These are phyloP conservation scores for Aproaerema taeniolella DNA, from an alignment of 2,888 invertebrate species.

Conservation along the genomic window DNA sequence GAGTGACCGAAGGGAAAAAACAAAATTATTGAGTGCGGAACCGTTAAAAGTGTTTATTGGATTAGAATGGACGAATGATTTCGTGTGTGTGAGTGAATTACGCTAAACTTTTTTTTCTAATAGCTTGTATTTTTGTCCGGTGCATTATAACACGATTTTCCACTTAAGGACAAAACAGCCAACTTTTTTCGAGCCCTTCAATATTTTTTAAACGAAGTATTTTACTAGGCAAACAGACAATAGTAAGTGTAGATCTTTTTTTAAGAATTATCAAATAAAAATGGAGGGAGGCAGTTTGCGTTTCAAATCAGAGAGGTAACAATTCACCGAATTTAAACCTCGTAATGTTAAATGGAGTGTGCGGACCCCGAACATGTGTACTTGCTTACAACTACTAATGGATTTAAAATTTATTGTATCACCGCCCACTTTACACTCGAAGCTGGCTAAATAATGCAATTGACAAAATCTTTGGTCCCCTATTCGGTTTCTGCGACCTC, in stretches of 20 bases:
- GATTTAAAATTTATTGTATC: slow-evolving; percentile 73
- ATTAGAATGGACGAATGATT: slow-evolving; percentile 47
- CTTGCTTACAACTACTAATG: slow-evolving; percentile 62
- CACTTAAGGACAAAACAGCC: too few species aligned
- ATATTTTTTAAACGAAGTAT: too few species aligned
- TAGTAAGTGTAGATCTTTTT: too few species aligned
- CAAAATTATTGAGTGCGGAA: slow-evolving; percentile 57
- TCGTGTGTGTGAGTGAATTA: neutral
- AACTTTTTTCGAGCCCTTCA: too few species aligned
- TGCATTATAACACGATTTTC: slow-evolving; percentile 2
- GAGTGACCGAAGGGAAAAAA: slow-evolving; percentile 59
- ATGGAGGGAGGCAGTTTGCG: slow-evolving; percentile 27
- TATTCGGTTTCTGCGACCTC: too few species aligned
- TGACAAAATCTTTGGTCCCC: slow-evolving; percentile 10
- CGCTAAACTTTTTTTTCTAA: slow-evolving; percentile 3
- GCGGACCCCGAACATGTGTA: slow-evolving; percentile 68
- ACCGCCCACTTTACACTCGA: slow-evolving; percentile 53
- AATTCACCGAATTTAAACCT: slow-evolving; percentile 72
- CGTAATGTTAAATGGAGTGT: slow-evolving; percentile 75
- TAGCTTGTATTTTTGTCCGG: neutral
- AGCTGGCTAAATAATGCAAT: slow-evolving; percentile 17
- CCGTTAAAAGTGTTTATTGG: slow-evolving; percentile 55
- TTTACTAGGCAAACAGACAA: too few species aligned
- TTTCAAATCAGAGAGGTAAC: slow-evolving; percentile 52
- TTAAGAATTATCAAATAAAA: slow-evolving; percentile 1